Conservation (phyloP, 2,888 invertebrate genomes). For the Yponomeuta evonymella region DNA sequence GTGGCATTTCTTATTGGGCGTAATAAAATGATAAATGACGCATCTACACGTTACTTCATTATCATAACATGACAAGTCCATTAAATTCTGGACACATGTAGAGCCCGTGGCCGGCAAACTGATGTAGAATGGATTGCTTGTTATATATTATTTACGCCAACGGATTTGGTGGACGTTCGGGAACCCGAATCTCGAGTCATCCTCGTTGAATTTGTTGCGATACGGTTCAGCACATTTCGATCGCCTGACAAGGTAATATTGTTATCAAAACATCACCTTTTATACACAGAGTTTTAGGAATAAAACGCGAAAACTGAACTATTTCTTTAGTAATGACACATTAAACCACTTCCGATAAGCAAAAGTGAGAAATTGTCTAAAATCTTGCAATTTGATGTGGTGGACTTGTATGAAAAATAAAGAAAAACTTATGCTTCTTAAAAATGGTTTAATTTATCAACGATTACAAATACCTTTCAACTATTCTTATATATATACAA, state of each 20-base stretch:
- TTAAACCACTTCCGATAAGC: too few species aligned
- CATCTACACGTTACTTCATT: slow-evolving; percentile 56
- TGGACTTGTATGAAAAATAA: too few species aligned
- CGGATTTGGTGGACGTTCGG: slow-evolving; percentile 30
- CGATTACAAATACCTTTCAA: too few species aligned
- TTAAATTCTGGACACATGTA: slow-evolving; percentile 52
- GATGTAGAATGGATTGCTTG: slow-evolving; percentile 37
- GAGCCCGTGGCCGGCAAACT: slow-evolving; percentile 31
- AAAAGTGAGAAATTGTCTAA: too few species aligned
- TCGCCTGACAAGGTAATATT: slow-evolving; percentile 23
- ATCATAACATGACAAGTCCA: slow-evolving; percentile 75
- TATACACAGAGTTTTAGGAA: too few species aligned
- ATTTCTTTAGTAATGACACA: too few species aligned
- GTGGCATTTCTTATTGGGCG: slow-evolving; percentile 37
- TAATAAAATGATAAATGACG: slow-evolving; percentile 63
- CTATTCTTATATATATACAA: too few species aligned
- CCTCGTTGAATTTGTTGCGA: slow-evolving; percentile 50
- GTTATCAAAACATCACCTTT: background rate
- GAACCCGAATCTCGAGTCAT: slow-evolving; percentile 43
- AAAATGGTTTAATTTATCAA: too few species aligned
- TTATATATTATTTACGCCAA: slow-evolving; percentile 41
- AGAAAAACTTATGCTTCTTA: too few species aligned
- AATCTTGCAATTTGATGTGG: too few species aligned
- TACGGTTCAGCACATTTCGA: slow-evolving; percentile 47
- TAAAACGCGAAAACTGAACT: too few species aligned